Conservation (phyloP, 2,113 vertebrate species). For the Microcebus griseorufus region DNA sequence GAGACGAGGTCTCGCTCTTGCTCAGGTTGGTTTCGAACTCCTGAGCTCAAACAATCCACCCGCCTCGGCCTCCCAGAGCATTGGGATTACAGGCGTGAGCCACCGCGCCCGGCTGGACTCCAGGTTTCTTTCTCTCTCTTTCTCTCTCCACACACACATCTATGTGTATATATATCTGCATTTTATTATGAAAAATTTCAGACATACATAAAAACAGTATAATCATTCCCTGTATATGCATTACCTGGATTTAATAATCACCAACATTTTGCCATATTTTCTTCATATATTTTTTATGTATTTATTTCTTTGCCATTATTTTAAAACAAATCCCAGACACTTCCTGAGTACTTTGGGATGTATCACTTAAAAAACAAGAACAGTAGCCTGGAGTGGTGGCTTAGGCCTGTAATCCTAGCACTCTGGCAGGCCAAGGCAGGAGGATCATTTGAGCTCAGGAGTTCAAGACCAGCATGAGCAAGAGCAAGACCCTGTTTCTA, state of each 20-base stretch:
- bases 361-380: background rate
- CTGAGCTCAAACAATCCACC: too few species aligned
- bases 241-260: background rate
- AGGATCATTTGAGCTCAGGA: too few species aligned
- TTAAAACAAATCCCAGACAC: background rate
- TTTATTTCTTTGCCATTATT: conserved; percentile 16
- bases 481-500: too few species aligned
- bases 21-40: too few species aligned
- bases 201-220: background rate
- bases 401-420: too few species aligned
- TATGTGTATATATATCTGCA: background rate
- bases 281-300: background rate
- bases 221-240: background rate
- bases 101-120: background rate
- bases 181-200: conserved; percentile 7
- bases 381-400: too few species aligned
- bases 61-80: too few species aligned
- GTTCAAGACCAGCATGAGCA: too few species aligned
- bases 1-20: too few species aligned
- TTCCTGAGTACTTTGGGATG: background rate
- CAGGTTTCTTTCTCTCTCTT: background rate
- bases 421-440: too few species aligned
- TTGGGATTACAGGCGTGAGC: too few species aligned
- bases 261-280: background rate
- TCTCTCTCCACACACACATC: background rate